phyloP scores from a whole-genome alignment of 2,888 invertebrate species.

The Mechanitis mazaeus region DNA sequence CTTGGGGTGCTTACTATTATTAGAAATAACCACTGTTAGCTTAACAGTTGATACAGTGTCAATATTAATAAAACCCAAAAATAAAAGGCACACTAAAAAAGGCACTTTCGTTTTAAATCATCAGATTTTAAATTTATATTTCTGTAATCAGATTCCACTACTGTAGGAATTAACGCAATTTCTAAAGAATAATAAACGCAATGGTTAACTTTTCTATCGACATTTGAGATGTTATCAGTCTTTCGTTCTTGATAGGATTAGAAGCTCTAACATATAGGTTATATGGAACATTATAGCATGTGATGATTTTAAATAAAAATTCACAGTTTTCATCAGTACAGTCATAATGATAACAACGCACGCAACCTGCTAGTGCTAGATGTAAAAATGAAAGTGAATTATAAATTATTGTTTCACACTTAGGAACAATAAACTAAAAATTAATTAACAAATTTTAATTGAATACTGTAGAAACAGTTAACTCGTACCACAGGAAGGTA shows the following conservation, averaged over 20 bases:
- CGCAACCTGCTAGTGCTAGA: slow-evolving; percentile 28
- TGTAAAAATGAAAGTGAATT: slow-evolving; percentile 31
- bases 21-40: slow-evolving; percentile 66
- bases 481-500: too few species aligned
- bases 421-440: slow-evolving; percentile 1
- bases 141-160: too few species aligned
- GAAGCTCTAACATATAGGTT: not conserved
- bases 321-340: slow-evolving; percentile 26
- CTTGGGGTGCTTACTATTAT: slow-evolving; percentile 62
- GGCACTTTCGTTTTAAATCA: too few species aligned
- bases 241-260: slow-evolving; percentile 10
- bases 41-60: slow-evolving; percentile 57
- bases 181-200: slow-evolving; percentile 14
- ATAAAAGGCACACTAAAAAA: too few species aligned
- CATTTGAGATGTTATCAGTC: slow-evolving; percentile 23
- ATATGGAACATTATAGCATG: slow-evolving; percentile 12
- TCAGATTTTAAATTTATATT: too few species aligned
- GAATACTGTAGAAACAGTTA: not conserved
- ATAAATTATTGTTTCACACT: slow-evolving; percentile 7
- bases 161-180: slow-evolving; percentile 7
- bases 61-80: too few species aligned
- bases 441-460: not conserved
- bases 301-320: slow-evolving; percentile 21
- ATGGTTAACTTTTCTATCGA: slow-evolving; percentile 23
- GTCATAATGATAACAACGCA: slow-evolving; percentile 30